These are phyloP conservation scores for Philotrypesis tridentata DNA, from an alignment of 1,140 invertebrate species.

Conservation along the genomic window DNA sequence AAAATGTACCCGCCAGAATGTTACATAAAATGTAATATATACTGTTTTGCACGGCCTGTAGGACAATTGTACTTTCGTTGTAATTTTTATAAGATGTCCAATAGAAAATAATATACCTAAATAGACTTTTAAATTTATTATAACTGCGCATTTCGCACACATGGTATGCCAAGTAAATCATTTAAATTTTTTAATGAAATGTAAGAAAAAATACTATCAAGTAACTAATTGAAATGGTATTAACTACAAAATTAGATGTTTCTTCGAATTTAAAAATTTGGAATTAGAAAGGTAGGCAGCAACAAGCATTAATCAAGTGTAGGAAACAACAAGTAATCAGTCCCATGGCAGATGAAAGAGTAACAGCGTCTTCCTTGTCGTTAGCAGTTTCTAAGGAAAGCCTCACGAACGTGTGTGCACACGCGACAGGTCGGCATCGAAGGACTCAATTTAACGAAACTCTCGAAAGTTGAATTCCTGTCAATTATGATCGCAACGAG, in stretches of 20 bases:
- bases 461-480: slow-evolving; percentile 27
- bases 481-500: slow-evolving; percentile 30
- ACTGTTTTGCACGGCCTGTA: no score
- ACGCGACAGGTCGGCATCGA: neutral
- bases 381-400: slow-evolving; percentile 38
- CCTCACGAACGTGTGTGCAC: neutral
- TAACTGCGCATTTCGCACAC: no score
- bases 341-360: slow-evolving; percentile 3
- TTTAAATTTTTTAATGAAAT: no score
- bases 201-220: no score
- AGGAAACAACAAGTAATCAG: neutral
- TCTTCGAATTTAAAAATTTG: neutral
- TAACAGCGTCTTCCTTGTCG: neutral
- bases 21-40: neutral
- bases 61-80: no score
- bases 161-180: no score
- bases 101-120: no score
- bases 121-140: no score
- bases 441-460: slow-evolving; percentile 33
- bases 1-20: neutral
- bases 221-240: no score
- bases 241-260: no score
- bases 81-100: no score
- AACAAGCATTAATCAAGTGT: neutral
- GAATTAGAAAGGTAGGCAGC: neutral